Base-by-base conservation (phyloP, 2,888 invertebrate genomes). In the Frankliniella intonsa region DNA sequence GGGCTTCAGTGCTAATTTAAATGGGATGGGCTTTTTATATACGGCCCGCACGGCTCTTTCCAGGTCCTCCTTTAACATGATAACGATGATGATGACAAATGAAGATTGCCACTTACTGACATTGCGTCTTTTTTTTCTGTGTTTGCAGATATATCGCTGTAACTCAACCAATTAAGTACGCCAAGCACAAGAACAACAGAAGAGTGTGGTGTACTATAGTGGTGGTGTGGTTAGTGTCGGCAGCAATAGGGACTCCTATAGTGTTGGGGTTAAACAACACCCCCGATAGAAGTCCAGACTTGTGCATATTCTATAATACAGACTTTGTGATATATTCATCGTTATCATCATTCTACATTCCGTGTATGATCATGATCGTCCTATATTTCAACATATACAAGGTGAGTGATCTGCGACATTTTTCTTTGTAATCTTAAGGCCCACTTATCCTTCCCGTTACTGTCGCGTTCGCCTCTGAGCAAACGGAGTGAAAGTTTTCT, bases 261-360 rank as follows among this genome's bases (percentile, higher is more conserved):
- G 96, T 98, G 81, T 91, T 98, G 85, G 99, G 99, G 65, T 92
- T 98, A 86, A 99, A 99, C 90, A 95, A 97, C 88, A 96, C 97
- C 1, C 95, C 96, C 0, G 93, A 95, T 87, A 90, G 97, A 84
- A 91, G 92, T 86, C 92, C 94, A 84, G 93, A 94, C 88, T 92
- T 94, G 86, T 99, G 99, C 90, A 92, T 96, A 86, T 98, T 99
- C 91, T 98, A 98, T 90, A 99, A 98, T 89, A 95, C 97, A 85
- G 96, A 98, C 90, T 99, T 99, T 89, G 96, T 99, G 87, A 95
- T 99, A 87, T 98, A 97, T 90, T 99, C 98, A 19, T 99, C 99
- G 82, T 91, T 99, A 85, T 96, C 97, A 85, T 99, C 99, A 86
- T 99, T 99, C 92, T 99, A 98, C 90, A 97, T 99, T 87, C 99